These are phyloP conservation scores for Leistus spinibarbis DNA, from an alignment of 2,888 invertebrate genomes.

Conservation along the genomic window DNA sequence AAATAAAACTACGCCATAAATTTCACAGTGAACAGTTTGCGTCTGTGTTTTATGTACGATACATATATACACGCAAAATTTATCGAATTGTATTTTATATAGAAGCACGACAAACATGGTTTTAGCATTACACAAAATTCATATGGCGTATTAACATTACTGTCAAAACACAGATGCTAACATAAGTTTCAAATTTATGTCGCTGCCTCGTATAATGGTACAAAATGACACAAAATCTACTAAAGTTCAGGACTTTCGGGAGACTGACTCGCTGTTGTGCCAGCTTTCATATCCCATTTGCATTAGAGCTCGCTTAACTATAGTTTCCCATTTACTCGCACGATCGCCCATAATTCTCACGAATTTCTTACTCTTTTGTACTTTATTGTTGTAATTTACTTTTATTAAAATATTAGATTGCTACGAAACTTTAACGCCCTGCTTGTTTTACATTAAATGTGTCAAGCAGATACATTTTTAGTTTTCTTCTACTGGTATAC, in stretches of 20 bases:
- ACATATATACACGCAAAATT: background rate
- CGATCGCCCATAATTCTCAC: no score
- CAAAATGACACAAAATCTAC: background rate
- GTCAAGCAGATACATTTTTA: no score
- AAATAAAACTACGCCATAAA: background rate
- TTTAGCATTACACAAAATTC: background rate
- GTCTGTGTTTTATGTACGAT: background rate
- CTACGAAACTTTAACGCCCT: no score
- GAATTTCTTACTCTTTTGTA: no score
- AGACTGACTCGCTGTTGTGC: no score
- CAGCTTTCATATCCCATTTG: background rate
- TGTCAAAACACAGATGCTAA: background rate
- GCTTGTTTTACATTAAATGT: no score
- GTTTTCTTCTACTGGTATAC: no score
- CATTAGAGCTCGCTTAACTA: background rate
- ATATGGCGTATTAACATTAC: background rate
- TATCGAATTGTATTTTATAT: background rate
- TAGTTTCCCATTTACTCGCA: background rate
- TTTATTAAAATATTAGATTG: no score
- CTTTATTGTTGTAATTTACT: no score
- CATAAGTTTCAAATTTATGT: background rate
- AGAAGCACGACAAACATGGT: background rate
- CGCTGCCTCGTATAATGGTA: background rate
- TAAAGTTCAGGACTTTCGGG: background rate
- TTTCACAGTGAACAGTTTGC: background rate